Evolutionary conservation across 2,888 invertebrate species (phyloP).

Genomic region (Amblyteles armatorius): DNA sequence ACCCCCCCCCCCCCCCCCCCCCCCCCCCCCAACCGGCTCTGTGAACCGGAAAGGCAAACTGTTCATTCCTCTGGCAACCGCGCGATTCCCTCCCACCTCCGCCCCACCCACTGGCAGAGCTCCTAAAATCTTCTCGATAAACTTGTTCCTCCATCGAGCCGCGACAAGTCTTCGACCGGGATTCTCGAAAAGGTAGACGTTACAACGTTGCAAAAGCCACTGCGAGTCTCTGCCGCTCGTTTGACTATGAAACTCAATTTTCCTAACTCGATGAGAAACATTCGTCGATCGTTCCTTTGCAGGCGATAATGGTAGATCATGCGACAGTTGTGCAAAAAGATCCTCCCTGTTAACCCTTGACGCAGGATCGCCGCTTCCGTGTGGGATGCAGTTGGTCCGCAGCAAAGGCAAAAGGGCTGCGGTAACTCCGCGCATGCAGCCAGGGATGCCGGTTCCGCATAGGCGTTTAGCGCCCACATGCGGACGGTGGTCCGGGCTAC

Average conservation of each 20-base stretch:
- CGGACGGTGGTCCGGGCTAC: constrained; percentile 32
- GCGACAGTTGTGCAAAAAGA: constrained; percentile 68
- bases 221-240: neutral
- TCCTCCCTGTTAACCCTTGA: neutral
- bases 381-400: constrained; percentile 11
- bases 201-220: neutral
- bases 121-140: constrained; percentile 55
- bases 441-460: constrained; percentile 67
- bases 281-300: neutral
- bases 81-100: neutral
- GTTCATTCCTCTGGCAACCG: constrained; percentile 63
- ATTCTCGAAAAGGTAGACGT: neutral
- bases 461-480: constrained; percentile 73
- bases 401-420: constrained; percentile 63
- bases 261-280: neutral
- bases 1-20: neutral
- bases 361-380: constrained; percentile 28
- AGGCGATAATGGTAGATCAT: constrained; percentile 68
- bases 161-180: constrained; percentile 10
- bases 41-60: constrained; percentile 80
- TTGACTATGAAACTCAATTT: neutral
- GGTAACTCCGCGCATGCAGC: constrained; percentile 67
- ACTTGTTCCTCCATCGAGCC: constrained; percentile 38
- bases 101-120: constrained; percentile 17
- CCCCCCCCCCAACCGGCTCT: constrained; percentile 55